Base-by-base conservation (phyloP, 1,140 invertebrate species). In the Bombus waltoni region DNA sequence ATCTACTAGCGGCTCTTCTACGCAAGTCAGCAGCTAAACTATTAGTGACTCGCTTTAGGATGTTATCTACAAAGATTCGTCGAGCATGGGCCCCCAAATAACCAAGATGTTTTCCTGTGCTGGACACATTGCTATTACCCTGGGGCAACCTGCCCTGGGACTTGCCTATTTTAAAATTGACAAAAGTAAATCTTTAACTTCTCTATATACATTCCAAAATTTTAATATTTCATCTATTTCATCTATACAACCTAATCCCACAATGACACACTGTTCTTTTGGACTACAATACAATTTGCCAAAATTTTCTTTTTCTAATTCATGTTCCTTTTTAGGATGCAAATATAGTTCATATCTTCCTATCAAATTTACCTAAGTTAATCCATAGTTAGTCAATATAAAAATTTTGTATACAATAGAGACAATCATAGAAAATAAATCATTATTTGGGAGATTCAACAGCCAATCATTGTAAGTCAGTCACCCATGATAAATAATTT, bases 11-110 rank as follows among this genome's bases (percentile, higher is more conserved):
- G 4, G 97, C 96, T 72, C 96, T 95, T 87, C 96, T 95, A 82
- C 97, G 94, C 71, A 97, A 93, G 84, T 97, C 96, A 40, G 96
- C 95, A 3, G 97, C 96, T 15, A 97, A 93, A 73, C 95, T 96
- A 87, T 96, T 97, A 13, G 97, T 97, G 2, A 97, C 97, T 81
- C 97, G 94, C 88, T 96, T 97, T 9, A 97, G 93, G 47, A 97
- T 96, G 93, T 97, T 97, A 90, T 97, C 96, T 53, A 97, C 96
- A 71, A 97, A 96, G 3, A 97, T 92, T 77, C 96, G 95, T 59
- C 97, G 94, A 2, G 97, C 96, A 87, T 97, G 96, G 77, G 96
- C 94, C 82, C 96, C 96, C 81, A 96, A 93, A 73, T 96, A 94
- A 79, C 95, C 95, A 75, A 96, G 95, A 89, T 95, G 95, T 80